Conservation (phyloP, 2,113 vertebrate species). For the Chunga burmeisteri region DNA sequence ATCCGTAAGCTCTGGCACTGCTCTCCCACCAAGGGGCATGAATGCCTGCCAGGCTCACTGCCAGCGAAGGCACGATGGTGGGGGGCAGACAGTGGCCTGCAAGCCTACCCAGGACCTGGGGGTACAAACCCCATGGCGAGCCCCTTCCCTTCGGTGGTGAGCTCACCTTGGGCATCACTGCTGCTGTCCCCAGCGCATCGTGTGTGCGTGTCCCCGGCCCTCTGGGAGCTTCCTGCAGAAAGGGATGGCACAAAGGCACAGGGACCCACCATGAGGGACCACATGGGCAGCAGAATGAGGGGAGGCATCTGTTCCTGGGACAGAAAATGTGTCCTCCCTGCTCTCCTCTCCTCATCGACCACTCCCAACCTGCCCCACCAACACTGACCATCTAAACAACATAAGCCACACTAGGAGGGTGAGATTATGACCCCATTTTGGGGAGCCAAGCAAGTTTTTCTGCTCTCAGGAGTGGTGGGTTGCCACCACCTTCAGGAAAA, state of each 20-base stretch:
- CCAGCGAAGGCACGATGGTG: not conserved
- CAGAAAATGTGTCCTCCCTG: not conserved
- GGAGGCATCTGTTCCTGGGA: not conserved
- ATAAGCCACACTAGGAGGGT: not conserved
- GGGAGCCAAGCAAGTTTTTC: not conserved
- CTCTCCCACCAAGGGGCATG: not conserved
- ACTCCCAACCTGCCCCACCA: not conserved
- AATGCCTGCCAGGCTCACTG: not conserved
- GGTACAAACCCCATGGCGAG: rapidly evolving
- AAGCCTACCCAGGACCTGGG: not conserved
- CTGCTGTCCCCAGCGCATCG: rapidly evolving
- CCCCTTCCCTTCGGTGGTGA: not conserved
- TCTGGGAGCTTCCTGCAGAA: not conserved
- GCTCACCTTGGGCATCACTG: not conserved
- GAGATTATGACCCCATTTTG: not conserved
- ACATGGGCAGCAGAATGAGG: not conserved
- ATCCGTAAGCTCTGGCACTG: not conserved
- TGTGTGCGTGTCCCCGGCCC: rapidly evolving
- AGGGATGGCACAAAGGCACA: rapidly evolving
- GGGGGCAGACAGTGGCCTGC: not conserved
- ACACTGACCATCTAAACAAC: not conserved
- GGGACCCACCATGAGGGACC: not conserved
- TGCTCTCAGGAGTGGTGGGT: not conserved
- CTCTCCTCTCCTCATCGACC: not conserved
- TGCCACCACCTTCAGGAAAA: not conserved